Evolutionary conservation across 2,888 invertebrate genomes (phyloP).

Genomic region (Polyommatus iphigenia): DNA sequence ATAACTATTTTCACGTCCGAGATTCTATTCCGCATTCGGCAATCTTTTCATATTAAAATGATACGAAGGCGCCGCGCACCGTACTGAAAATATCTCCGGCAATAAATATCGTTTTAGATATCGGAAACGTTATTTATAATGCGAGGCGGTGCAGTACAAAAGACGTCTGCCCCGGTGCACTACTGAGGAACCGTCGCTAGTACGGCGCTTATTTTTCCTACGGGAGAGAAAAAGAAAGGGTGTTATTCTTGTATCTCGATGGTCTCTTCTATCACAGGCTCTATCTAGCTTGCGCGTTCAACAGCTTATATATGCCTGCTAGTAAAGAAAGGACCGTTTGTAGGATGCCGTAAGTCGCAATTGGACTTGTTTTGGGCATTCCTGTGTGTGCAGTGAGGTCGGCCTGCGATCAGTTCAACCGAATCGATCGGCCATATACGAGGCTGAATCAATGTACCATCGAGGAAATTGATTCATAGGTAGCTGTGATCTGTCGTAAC

Average conservation of each 20-base stretch:
- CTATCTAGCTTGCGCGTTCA: background rate
- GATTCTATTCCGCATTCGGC: background rate
- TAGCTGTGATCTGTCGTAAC: too few relatives aligned
- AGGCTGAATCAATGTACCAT: too few relatives aligned
- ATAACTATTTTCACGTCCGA: background rate
- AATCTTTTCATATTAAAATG: conserved; percentile 17
- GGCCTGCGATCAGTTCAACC: too few relatives aligned
- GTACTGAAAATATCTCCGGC: background rate
- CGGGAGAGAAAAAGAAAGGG: background rate
- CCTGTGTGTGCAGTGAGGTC: too few relatives aligned
- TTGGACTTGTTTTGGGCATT: too few relatives aligned
- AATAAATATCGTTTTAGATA: conserved; percentile 4
- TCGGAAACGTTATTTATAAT: conserved; percentile 15
- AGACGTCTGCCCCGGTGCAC: background rate
- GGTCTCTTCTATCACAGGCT: background rate
- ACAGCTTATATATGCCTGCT: too few relatives aligned
- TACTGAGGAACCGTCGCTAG: background rate
- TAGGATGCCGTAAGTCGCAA: too few relatives aligned
- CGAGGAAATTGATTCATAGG: too few relatives aligned
- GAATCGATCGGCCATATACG: too few relatives aligned
- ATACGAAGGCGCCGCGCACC: background rate
- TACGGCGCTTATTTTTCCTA: background rate
- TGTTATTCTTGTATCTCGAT: background rate
- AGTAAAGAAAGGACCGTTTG: too few relatives aligned
- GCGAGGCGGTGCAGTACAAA: background rate